A percentile compares a stretch with the other conserved stretches of the same genome.
phyloP scores from a whole-genome alignment of 2,113 vertebrate species.

The Spheniscus mendiculus region DNA sequence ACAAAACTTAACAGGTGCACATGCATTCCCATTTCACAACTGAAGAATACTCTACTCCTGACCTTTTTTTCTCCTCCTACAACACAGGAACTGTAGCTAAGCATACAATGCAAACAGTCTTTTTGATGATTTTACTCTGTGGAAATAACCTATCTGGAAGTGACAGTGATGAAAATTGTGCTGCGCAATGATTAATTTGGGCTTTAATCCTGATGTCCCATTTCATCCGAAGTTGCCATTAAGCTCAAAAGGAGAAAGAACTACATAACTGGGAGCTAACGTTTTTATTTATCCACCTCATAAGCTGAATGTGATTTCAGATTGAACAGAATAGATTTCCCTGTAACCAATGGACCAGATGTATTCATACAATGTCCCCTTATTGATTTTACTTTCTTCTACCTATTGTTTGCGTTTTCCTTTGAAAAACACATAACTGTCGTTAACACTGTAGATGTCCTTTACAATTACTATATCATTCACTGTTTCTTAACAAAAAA shows the following conservation, averaged over 20 bases:
- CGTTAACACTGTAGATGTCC: conserved; percentile 51
- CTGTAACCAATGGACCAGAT: conserved; percentile 75
- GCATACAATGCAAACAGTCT: not conserved
- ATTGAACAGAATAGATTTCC: conserved; percentile 70
- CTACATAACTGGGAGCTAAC: conserved; percentile 23
- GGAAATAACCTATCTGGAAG: not conserved
- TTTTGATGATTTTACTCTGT: not conserved
- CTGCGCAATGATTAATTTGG: conserved; percentile 47
- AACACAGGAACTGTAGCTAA: not conserved
- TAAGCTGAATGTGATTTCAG: conserved; percentile 61
- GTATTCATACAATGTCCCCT: conserved; percentile 74
- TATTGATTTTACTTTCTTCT: conserved; percentile 76
- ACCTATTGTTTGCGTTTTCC: conserved; percentile 73
- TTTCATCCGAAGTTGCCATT: conserved; percentile 43
- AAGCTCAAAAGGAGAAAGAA: conserved; percentile 32
- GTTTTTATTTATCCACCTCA: conserved; percentile 50
- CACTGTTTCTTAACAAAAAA: conserved; percentile 61
- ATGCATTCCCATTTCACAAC: not conserved
- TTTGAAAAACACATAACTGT: conserved; percentile 64
- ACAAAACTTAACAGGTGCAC: not conserved
- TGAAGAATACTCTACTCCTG: not conserved
- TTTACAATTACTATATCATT: conserved; percentile 69
- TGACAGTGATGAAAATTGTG: not conserved
- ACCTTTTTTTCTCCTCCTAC: not conserved
- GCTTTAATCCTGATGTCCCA: conserved; percentile 38